phyloP scores from a whole-genome alignment of 2,888 invertebrate species.

The Tortrix viridana region DNA sequence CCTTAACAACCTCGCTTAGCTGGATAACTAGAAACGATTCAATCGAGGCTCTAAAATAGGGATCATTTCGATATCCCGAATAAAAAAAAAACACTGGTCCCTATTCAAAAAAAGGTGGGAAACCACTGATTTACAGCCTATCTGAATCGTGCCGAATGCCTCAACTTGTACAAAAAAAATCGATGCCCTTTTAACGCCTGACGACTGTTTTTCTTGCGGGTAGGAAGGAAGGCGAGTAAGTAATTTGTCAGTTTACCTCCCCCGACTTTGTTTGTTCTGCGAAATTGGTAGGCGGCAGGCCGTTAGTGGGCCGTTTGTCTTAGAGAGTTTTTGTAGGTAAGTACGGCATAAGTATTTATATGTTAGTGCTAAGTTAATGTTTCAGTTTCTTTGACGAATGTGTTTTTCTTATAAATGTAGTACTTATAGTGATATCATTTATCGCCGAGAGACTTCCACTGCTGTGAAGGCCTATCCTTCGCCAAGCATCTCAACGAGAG shows the following conservation, averaged over 20 bases:
- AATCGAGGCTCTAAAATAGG: no score
- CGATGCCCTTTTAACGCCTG: constrained; percentile 31
- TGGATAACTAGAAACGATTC: no score
- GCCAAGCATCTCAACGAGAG: no score
- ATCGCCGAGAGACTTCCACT: no score
- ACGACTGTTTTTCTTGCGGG: constrained; percentile 32
- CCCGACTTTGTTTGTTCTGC: constrained; percentile 14
- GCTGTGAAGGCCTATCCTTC: no score
- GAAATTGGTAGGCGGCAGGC: constrained; percentile 11
- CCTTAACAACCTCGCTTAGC: no score
- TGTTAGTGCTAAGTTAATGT: no score
- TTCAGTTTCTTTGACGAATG: no score
- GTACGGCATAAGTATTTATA: no score
- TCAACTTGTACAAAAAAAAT: constrained; percentile 12
- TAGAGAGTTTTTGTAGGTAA: background rate
- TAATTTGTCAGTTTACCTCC: constrained; percentile 31
- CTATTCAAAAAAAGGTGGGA: no score
- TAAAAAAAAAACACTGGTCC: background rate
- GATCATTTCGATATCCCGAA: background rate
- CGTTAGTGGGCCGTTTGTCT: constrained; percentile 14
- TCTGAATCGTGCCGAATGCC: background rate
- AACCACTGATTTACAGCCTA: background rate
- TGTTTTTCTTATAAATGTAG: no score
- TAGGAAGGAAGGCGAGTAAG: constrained; percentile 16
- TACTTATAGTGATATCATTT: no score